A percentile compares a stretch with the other conserved stretches of the same genome.
Conservation (phyloP, 1,140 invertebrate species). For the Scaptodrosophila lebanonensis region DNA sequence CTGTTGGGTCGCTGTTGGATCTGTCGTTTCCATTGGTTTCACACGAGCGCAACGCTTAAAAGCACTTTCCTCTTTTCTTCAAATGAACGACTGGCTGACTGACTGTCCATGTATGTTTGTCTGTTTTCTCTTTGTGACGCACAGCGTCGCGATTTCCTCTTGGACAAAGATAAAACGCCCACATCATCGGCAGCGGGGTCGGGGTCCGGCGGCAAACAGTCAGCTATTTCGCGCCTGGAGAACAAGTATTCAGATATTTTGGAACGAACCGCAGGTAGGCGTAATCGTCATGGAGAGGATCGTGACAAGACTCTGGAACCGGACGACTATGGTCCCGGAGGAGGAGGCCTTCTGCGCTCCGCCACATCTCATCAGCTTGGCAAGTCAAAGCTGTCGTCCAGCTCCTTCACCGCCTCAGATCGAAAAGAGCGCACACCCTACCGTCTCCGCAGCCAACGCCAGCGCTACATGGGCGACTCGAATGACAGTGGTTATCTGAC, state of each 20-base stretch:
- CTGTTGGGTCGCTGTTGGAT: slow-evolving; percentile 11
- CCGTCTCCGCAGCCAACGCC: slow-evolving; percentile 41
- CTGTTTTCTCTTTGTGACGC: slow-evolving; percentile 47
- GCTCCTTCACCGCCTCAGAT: slow-evolving; percentile 61
- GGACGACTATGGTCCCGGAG: slow-evolving; percentile 67
- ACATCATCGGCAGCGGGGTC: slow-evolving; percentile 24
- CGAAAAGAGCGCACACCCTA: slow-evolving; percentile 74
- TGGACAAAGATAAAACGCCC: slow-evolving; percentile 73
- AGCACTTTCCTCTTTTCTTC: slow-evolving; percentile 60
- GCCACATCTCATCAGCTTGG: slow-evolving; percentile 81
- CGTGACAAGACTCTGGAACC: slow-evolving; percentile 84
- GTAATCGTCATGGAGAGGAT: slow-evolving; percentile 79
- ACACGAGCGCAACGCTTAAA: slow-evolving; percentile 57
- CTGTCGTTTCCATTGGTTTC: slow-evolving; percentile 60
- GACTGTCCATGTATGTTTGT: slow-evolving; percentile 19
- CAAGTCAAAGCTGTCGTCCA: slow-evolving; percentile 78
- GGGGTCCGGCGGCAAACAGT: slow-evolving; percentile 30
- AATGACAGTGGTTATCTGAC: slow-evolving; percentile 61
- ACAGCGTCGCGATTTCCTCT: slow-evolving; percentile 50
- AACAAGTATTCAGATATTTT: slow-evolving; percentile 86
- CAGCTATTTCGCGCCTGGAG: slow-evolving; percentile 82
- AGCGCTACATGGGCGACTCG: slow-evolving; percentile 62
- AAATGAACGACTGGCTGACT: too few species aligned
- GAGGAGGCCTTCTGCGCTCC: slow-evolving; percentile 79
- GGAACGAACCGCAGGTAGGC: slow-evolving; percentile 81